A percentile compares a stretch with the other conserved stretches of the same genome.
Evolutionary conservation across 2,888 invertebrate species (phyloP).

Genomic region (Sphecodes monilicornis): DNA sequence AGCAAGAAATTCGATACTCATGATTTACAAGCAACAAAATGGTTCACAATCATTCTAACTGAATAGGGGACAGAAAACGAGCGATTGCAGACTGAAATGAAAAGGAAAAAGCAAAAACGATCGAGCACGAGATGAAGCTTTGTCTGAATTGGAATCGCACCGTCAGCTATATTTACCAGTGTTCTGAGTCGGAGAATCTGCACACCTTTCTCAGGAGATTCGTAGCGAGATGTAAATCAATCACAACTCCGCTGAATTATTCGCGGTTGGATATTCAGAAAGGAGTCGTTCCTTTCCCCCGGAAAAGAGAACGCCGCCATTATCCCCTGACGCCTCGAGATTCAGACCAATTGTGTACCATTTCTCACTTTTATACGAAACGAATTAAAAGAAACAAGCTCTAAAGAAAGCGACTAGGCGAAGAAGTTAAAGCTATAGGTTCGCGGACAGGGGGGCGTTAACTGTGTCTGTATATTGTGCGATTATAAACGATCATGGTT

Average conservation of each 20-base stretch:
- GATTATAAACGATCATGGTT: conserved; percentile 59
- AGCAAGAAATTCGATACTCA: too few relatives aligned
- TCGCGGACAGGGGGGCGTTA: conserved; percentile 52
- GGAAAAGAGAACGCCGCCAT: conserved; percentile 13
- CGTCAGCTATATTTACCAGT: conserved; percentile 28
- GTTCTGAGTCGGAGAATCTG: conserved; percentile 25
- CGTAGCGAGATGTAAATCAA: conserved; percentile 43
- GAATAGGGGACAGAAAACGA: background rate
- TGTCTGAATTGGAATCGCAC: conserved; percentile 10
- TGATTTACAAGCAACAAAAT: background rate
- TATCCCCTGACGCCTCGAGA: conserved; percentile 46
- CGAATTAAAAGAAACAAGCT: conserved; percentile 36
- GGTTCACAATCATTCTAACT: background rate
- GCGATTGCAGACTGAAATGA: background rate
- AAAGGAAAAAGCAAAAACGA: background rate
- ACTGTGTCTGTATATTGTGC: conserved; percentile 59
- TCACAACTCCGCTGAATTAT: conserved; percentile 21
- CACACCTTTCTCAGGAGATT: conserved; percentile 17
- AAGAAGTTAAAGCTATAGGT: conserved; percentile 33
- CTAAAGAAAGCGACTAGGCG: conserved; percentile 19
- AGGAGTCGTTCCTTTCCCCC: background rate
- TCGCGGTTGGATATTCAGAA: background rate
- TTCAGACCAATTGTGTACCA: conserved; percentile 75
- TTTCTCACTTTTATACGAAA: conserved; percentile 80
- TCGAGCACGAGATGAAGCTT: background rate